Conservation (phyloP, 2,113 vertebrate genomes). For the Ivindomyrus marchei region DNA sequence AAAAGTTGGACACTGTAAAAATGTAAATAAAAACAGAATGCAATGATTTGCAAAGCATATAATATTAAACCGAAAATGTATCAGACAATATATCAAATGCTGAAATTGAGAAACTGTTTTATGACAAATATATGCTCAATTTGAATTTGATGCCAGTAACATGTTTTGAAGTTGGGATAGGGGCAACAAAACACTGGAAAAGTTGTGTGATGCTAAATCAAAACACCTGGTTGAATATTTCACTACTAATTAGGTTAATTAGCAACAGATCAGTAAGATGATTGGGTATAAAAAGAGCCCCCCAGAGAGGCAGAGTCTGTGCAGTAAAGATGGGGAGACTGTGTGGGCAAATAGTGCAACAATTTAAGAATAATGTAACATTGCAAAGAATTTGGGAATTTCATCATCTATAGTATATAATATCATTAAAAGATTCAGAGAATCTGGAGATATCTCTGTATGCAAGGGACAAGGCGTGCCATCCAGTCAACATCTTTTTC, state of each 20-base stretch:
- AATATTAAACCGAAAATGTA: not conserved
- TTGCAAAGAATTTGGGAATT: no score
- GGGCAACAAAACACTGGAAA: not conserved
- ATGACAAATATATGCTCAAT: not conserved
- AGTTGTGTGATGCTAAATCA: not conserved
- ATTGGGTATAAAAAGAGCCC: not conserved
- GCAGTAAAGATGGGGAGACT: no score
- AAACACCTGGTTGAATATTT: not conserved
- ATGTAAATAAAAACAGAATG: not conserved
- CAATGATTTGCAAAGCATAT: not conserved
- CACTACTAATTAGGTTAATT: not conserved
- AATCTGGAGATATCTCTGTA: not conserved
- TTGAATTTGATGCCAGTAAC: not conserved
- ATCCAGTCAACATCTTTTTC: not conserved
- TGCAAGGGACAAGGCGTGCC: not conserved
- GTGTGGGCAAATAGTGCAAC: not conserved
- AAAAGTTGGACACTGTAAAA: not conserved
- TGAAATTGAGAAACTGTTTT: not conserved
- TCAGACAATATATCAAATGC: not conserved
- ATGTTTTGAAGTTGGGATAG: not conserved
- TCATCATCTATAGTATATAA: not conserved
- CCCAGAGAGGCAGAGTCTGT: not conserved
- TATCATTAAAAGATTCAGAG: not conserved
- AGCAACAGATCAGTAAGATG: not conserved
- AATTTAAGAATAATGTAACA: no score